Evolutionary conservation across 2,797 vertebrate species (phyloP).

Genomic region (Garrulus glandarius): DNA sequence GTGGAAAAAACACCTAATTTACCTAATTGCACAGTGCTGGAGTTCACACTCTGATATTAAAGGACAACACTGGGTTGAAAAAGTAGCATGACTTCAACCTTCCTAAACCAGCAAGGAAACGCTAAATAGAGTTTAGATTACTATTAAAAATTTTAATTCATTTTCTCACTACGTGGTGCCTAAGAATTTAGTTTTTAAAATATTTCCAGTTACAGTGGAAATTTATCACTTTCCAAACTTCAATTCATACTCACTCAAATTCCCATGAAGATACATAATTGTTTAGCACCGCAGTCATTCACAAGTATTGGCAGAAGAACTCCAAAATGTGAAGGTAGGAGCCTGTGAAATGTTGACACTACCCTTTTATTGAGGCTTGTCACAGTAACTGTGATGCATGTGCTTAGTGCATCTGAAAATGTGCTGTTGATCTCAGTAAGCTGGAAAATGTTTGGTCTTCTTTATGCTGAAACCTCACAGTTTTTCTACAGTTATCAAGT

Average conservation of each 20-base stretch:
- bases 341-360: not conserved
- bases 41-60: not conserved
- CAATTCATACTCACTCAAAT: not conserved
- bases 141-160: not conserved
- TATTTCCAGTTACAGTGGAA: not conserved
- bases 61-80: not conserved
- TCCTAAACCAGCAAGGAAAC: not conserved
- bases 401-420: not conserved
- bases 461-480: not conserved
- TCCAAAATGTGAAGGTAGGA: not conserved
- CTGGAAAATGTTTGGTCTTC: not conserved
- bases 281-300: not conserved
- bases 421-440: not conserved
- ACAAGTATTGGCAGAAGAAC: not conserved
- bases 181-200: not conserved
- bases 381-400: not conserved
- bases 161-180: not conserved
- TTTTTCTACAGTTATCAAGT: not conserved
- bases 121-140: not conserved
- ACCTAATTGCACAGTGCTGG: not conserved
- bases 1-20: not conserved
- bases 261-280: not conserved
- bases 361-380: not conserved
- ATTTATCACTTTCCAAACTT: not conserved
- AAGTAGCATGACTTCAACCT: not conserved